phyloP scores from a whole-genome alignment of 2,113 vertebrate genomes.

The Labeo rohita region DNA sequence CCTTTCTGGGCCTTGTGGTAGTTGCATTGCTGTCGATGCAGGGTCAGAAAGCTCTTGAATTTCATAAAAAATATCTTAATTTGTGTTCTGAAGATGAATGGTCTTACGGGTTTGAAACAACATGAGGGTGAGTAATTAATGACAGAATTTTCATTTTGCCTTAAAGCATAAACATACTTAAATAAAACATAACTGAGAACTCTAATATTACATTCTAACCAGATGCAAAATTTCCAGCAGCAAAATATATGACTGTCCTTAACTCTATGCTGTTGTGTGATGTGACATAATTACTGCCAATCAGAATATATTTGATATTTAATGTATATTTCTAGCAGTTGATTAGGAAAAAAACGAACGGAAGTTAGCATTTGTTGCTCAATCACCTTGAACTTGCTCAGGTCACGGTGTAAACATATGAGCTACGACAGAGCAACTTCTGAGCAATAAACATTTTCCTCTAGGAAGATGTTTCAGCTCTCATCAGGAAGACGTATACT shows the following conservation, averaged over 20 bases:
- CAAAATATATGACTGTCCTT: background rate
- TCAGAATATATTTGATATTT: background rate
- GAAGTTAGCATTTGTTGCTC: background rate
- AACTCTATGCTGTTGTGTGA: background rate
- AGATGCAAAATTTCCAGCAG: background rate
- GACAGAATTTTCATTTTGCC: too few species aligned
- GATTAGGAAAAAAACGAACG: background rate
- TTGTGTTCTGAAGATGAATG: too few species aligned
- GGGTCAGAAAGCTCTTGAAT: too few species aligned
- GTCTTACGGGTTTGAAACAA: too few species aligned
- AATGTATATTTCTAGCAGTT: background rate
- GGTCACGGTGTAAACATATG: background rate
- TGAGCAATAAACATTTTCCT: constrained; percentile 6
- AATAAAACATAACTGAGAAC: background rate
- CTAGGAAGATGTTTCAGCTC: background rate
- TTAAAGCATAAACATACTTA: background rate
- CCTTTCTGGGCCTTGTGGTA: too few species aligned
- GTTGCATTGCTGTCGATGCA: too few species aligned
- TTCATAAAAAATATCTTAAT: too few species aligned
- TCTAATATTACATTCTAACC: background rate
- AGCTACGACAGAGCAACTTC: background rate
- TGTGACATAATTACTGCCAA: background rate
- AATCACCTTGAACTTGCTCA: constrained; percentile 3
- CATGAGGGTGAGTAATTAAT: too few species aligned
- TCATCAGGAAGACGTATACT: background rate